Evolutionary conservation across 2,113 vertebrate genomes (phyloP), one percentile per base, ranked within the genome.

Genomic region (Nyctereutes procyonoides): DNA sequence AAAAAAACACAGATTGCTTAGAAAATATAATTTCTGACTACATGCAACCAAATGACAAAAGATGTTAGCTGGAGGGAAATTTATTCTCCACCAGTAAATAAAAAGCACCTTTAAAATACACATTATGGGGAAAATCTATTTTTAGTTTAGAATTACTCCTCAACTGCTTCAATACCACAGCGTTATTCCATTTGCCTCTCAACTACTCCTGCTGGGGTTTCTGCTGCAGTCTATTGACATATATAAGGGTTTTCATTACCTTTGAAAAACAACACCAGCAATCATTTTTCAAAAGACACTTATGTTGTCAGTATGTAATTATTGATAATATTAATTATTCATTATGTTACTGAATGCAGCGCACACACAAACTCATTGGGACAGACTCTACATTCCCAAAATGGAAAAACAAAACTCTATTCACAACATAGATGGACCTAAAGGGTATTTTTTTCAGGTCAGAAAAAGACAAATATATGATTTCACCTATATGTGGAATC

Each of bases 181-280:
- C 53, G 94, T 90, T 30, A 92, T 97, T 88, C 58, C 60, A 91
- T 96, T 91, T 89, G 53, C 48, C 5, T 89, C 51, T 48, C 65
- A 94, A 3, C 53, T 93, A 28, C 56, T 96, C 79, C 53, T 92
- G 19, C 80, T 93, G 84, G 38, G 65, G 32, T 53, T 79, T 92
- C 35, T 84, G 9, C 63, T 84, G 2, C n/a, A 67, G 38, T 91
- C 67, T 80, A 22, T 81, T 95, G 85, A 96, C 28, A 60, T 77
- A 8, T 69, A 24, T 56, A 73, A 95, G 13, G 0, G 10, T 58
- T 94, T 96, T 30, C 35, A 89, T 92, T 95, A 71, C 74, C 74
- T 95, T 92, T 76, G 62, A 55, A 86, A 96, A 96, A 71, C 67
- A 98, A 97, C 96, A 71, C 62, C 35, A 80, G 13, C 22, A 93